These are phyloP conservation scores for Campylomormyrus tamandua DNA, from an alignment of 2,113 vertebrate species.

Conservation along the genomic window DNA sequence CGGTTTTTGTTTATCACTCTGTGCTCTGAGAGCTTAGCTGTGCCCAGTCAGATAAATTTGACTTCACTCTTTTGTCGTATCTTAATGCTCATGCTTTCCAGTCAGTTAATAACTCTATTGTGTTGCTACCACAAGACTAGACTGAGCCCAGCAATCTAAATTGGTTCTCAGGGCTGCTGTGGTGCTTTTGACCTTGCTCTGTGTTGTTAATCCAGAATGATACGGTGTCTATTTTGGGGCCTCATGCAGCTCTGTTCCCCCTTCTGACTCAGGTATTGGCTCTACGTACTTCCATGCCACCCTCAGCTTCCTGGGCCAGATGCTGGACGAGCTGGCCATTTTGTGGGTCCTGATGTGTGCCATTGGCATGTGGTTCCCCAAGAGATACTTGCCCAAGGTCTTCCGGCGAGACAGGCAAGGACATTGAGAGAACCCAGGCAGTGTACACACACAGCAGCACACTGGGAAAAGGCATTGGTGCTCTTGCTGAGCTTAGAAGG, in stretches of 20 bases:
- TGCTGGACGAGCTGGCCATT: slow-evolving; percentile 93
- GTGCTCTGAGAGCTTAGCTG: not conserved
- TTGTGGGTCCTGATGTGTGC: slow-evolving; percentile 98
- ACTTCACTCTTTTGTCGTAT: not conserved
- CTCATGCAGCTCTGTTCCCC: not conserved
- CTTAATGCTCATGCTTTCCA: not conserved
- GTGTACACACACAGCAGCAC: not conserved
- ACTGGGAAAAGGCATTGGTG: not conserved
- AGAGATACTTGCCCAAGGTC: slow-evolving; percentile 85
- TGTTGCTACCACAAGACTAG: not conserved
- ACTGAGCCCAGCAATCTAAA: not conserved
- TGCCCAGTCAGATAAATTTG: not conserved
- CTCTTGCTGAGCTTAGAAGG: not conserved
- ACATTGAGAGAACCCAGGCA: not conserved
- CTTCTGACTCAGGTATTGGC: slow-evolving; percentile 73
- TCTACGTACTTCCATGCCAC: slow-evolving; percentile 97
- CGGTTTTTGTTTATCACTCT: not conserved
- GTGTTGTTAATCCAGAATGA: not conserved
- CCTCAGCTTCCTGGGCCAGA: slow-evolving; percentile 94
- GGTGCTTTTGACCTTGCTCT: not conserved
- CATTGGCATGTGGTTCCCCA: slow-evolving; percentile 96
- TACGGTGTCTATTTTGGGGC: not conserved
- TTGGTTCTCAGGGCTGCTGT: not conserved
- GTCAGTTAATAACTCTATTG: not conserved
- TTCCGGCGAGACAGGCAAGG: slow-evolving; percentile 87